Evolutionary conservation across 2,113 vertebrate species (phyloP).

Genomic region (Hemiscyllium ocellatum): DNA sequence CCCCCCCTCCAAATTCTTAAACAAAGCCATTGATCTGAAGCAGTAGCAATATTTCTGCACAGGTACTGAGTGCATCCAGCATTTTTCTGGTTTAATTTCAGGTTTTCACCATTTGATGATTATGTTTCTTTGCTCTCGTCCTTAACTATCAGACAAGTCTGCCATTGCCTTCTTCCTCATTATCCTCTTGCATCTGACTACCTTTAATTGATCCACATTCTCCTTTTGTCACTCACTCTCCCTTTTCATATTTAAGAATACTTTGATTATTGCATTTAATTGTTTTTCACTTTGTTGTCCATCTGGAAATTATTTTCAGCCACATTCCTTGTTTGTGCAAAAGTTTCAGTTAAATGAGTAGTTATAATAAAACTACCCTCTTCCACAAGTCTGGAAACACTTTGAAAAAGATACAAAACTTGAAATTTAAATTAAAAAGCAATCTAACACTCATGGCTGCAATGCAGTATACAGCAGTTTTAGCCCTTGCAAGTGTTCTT

Average conservation of each 20-base stretch:
- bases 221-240: background rate
- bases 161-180: no score
- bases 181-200: background rate
- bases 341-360: no score
- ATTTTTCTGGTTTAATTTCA: background rate
- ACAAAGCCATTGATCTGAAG: background rate
- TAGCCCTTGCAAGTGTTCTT: background rate
- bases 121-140: background rate
- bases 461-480: no score
- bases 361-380: no score
- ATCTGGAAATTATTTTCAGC: no score
- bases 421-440: no score
- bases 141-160: background rate
- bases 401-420: no score
- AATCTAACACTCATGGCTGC: no score
- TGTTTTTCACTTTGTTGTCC: no score
- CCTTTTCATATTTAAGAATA: background rate
- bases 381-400: no score
- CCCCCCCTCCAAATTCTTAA: no score
- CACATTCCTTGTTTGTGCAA: no score
- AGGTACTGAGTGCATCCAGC: background rate
- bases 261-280: background rate
- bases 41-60: background rate
- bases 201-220: background rate
- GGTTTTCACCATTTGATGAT: background rate